Percentiles rank a stretch among this genome's conserved stretches.
Evolutionary conservation across 2,888 invertebrate genomes (phyloP).

Genomic region (Sthenelais limicola): DNA sequence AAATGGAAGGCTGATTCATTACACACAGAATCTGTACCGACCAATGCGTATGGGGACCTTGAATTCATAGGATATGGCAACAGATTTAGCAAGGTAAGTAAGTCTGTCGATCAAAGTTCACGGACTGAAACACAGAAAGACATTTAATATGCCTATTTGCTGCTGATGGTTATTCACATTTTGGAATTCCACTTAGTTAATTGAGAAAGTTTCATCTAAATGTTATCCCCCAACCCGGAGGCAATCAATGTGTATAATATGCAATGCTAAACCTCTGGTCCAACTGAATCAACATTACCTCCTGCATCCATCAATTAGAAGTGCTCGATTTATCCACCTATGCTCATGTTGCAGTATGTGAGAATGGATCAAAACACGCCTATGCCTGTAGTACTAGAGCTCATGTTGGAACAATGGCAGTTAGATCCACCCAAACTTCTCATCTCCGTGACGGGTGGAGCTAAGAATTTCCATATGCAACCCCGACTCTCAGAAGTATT

Average conservation of each 20-base stretch:
- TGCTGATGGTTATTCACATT: too few relatives aligned
- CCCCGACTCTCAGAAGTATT: constrained; percentile 69
- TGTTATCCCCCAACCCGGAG: too few relatives aligned
- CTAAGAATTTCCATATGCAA: constrained; percentile 71
- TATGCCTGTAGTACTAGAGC: constrained; percentile 61
- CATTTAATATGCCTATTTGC: too few relatives aligned
- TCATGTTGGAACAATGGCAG: constrained; percentile 68
- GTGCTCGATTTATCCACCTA: too few relatives aligned
- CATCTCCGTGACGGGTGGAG: constrained; percentile 73
- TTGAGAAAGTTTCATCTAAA: too few relatives aligned
- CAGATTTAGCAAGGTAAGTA: constrained; percentile 64
- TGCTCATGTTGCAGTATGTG: constrained; percentile 67
- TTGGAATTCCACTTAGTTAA: too few relatives aligned
- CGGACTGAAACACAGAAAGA: neutral
- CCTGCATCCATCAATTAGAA: too few relatives aligned
- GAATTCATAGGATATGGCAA: constrained; percentile 68
- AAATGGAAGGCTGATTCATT: constrained; percentile 56
- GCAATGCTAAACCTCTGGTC: too few relatives aligned
- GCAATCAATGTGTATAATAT: too few relatives aligned
- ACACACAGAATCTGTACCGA: constrained; percentile 56
- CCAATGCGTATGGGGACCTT: constrained; percentile 70
- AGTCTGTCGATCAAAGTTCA: too few relatives aligned
- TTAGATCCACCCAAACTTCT: constrained; percentile 71
- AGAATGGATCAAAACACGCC: constrained; percentile 65
- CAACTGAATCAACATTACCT: too few relatives aligned